These are phyloP conservation scores for Bolinopsis microptera DNA, from an alignment of 37 sponge, comb jelly and placozoan genomes.

Conservation along the genomic window DNA sequence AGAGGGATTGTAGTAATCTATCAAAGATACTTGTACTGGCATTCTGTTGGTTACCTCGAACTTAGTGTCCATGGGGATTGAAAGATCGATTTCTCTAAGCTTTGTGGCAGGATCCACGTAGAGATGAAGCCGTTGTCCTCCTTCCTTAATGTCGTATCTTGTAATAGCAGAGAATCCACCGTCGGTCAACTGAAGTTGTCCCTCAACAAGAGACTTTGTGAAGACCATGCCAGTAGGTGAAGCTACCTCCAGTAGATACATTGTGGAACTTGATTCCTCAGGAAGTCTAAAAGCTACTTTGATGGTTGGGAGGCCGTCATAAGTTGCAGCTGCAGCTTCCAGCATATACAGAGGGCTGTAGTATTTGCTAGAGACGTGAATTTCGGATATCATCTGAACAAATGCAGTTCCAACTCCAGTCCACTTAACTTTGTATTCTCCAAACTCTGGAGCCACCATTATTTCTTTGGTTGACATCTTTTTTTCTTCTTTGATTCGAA, in stretches of 20 bases:
- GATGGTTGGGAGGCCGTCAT: background rate
- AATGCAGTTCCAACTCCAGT: conserved; percentile 35
- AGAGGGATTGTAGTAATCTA: conserved; percentile 32
- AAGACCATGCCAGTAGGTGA: conserved; percentile 16
- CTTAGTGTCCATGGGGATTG: background rate
- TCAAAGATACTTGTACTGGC: background rate
- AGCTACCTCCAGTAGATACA: background rate
- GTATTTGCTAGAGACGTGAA: background rate
- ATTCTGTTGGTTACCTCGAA: background rate
- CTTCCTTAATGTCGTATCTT: background rate
- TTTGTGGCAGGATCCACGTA: background rate
- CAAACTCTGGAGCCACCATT: background rate
- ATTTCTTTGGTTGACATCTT: conserved; percentile 17
- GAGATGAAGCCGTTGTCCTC: conserved; percentile 20
- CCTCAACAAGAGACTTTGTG: background rate
- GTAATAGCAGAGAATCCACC: background rate
- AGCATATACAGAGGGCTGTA: background rate
- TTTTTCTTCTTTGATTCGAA: background rate
- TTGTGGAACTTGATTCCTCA: background rate
- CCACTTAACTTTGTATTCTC: conserved; percentile 11
- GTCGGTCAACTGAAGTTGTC: background rate
- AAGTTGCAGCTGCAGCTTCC: background rate
- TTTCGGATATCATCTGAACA: conserved; percentile 41
- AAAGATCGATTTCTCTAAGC: background rate
- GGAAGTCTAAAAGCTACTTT: background rate